Evolutionary conservation across 1,140 invertebrate genomes (phyloP).

Genomic region (Hylyphantes graminicola): DNA sequence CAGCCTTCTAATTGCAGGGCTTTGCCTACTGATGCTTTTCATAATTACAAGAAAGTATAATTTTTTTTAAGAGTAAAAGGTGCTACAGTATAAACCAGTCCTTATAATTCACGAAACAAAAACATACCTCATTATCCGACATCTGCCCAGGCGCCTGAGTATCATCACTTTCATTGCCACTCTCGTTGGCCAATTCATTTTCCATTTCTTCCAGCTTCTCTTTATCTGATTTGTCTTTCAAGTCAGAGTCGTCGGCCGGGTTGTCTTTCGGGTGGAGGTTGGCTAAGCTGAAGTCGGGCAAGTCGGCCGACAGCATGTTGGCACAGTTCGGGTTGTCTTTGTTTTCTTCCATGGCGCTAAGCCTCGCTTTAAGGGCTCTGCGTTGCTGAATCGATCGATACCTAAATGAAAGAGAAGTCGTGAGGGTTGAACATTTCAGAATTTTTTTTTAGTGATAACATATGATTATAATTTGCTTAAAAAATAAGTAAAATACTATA

Average conservation of each 20-base stretch:
- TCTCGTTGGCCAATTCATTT: conserved; percentile 72
- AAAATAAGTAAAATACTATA: neutral
- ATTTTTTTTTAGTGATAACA: neutral
- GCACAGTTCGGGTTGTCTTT: conserved; percentile 50
- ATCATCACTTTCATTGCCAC: conserved; percentile 86
- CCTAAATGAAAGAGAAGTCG: conserved; percentile 5
- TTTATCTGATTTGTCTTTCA: conserved; percentile 63
- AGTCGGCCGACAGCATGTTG: conserved; percentile 36
- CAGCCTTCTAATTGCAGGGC: no score
- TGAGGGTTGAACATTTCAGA: neutral
- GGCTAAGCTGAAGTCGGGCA: conserved; percentile 56
- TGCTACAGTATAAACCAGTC: neutral
- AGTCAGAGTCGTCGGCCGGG: conserved; percentile 71
- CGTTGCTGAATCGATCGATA: conserved; percentile 47
- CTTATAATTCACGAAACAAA: neutral
- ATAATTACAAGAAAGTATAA: neutral
- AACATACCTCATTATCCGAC: conserved; percentile 71
- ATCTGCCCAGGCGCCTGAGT: conserved; percentile 71
- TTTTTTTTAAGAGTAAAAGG: neutral
- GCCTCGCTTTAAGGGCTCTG: conserved; percentile 28
- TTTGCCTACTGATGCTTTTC: no score
- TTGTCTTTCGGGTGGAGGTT: conserved; percentile 60
- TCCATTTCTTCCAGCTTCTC: conserved; percentile 58
- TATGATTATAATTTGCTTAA: neutral
- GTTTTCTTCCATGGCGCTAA: conserved; percentile 55